phyloP scores from a whole-genome alignment of 2,888 invertebrate genomes.

The Diarsia mendica region DNA sequence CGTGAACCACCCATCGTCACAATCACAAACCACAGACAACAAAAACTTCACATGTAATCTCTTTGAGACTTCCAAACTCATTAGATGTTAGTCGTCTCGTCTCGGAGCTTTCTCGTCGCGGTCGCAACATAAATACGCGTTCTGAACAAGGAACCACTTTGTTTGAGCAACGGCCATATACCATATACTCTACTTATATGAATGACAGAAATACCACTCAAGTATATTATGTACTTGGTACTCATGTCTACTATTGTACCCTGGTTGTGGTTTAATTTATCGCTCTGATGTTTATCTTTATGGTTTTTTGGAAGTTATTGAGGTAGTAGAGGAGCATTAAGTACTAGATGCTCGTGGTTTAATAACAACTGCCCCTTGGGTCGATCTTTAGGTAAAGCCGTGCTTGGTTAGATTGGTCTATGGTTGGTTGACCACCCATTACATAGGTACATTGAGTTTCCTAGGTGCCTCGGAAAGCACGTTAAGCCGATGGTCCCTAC shows the following conservation, averaged over 20 bases:
- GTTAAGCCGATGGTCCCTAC: too few species aligned
- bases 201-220: conserved; percentile 63
- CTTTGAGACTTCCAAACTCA: conserved; percentile 76
- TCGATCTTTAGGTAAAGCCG: too few species aligned
- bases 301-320: not conserved
- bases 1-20: conserved; percentile 5
- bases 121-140: conserved; percentile 69
- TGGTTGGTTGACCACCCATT: too few species aligned
- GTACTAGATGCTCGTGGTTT: too few species aligned
- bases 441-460: too few species aligned
- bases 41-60: conserved; percentile 70
- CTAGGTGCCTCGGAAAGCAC: too few species aligned
- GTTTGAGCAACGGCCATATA: conserved; percentile 75
- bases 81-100: conserved; percentile 72
- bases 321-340: too few species aligned
- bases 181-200: conserved; percentile 63
- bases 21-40: conserved; percentile 47
- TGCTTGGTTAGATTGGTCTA: too few species aligned
- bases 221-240: conserved; percentile 50
- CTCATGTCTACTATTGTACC: conserved; percentile 26
- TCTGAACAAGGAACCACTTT: conserved; percentile 66
- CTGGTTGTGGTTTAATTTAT: conserved; percentile 50
- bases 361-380: too few species aligned
- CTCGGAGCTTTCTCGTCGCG: conserved; percentile 55
- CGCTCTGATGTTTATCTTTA: conserved; percentile 23